phyloP scores from a whole-genome alignment of 2,113 vertebrate species.

The Melanerpes aurifrons region DNA sequence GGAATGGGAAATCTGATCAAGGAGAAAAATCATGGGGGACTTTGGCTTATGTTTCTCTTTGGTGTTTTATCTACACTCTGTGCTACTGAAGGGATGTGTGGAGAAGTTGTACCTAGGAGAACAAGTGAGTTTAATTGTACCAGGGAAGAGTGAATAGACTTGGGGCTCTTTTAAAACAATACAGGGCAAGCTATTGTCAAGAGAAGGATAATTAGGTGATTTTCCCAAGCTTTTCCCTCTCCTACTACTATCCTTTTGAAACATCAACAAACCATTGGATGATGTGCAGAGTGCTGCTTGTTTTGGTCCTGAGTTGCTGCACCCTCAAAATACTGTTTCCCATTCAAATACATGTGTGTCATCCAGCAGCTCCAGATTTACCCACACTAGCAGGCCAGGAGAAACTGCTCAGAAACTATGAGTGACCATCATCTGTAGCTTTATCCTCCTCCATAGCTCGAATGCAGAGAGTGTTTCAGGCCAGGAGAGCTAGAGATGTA shows the following conservation, averaged over 20 bases:
- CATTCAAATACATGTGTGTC: not conserved
- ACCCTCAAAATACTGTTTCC: not conserved
- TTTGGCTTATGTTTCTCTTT: not conserved
- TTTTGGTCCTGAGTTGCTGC: not conserved
- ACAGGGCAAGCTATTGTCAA: not conserved
- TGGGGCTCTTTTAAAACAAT: not conserved
- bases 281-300: not conserved
- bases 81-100: not conserved
- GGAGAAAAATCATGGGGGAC: not conserved
- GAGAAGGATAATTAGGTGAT: not conserved
- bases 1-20: not conserved
- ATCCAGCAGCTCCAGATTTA: not conserved
- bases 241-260: not conserved
- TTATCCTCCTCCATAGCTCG: fast-evolving
- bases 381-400: not conserved
- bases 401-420: not conserved
- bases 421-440: not conserved
- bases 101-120: not conserved
- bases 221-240: not conserved
- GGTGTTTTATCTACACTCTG: not conserved
- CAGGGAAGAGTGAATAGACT: not conserved
- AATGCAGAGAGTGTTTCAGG: not conserved
- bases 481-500: not conserved
- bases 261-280: not conserved
- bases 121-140: not conserved